Conservation (phyloP, 1,140 invertebrate genomes). For the Zaprionus vittiger region DNA sequence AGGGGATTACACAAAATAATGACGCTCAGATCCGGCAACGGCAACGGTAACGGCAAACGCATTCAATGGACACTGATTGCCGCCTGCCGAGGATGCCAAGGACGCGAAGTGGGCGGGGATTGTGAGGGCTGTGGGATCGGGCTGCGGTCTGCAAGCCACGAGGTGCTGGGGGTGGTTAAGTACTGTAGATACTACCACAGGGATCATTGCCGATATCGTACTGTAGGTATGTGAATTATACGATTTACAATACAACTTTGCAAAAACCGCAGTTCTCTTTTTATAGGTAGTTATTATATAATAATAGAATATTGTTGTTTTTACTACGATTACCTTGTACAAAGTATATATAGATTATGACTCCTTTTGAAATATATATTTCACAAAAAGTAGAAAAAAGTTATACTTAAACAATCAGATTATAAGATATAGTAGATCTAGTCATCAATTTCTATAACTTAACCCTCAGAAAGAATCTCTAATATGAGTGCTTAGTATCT, state of each 20-base stretch:
- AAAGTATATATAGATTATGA: neutral
- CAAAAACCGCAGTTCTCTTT: neutral
- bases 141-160: neutral
- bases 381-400: too few relatives aligned
- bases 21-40: slow-evolving; percentile 74
- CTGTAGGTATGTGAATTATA: too few relatives aligned
- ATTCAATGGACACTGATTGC: slow-evolving; percentile 68
- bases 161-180: neutral
- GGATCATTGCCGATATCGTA: neutral
- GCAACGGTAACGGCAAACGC: slow-evolving; percentile 51
- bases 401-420: too few relatives aligned
- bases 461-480: too few relatives aligned
- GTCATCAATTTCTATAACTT: too few relatives aligned
- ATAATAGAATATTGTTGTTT: neutral
- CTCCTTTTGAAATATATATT: neutral
- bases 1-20: slow-evolving; percentile 72
- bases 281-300: neutral
- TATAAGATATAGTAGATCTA: too few relatives aligned
- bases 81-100: neutral
- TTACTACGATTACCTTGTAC: neutral
- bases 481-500: too few relatives aligned
- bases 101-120: neutral
- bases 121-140: slow-evolving; percentile 2
- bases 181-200: neutral
- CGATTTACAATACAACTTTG: neutral